These are phyloP conservation scores for Dryadula phaetusa DNA, from an alignment of 2,888 invertebrate species.

Conservation along the genomic window DNA sequence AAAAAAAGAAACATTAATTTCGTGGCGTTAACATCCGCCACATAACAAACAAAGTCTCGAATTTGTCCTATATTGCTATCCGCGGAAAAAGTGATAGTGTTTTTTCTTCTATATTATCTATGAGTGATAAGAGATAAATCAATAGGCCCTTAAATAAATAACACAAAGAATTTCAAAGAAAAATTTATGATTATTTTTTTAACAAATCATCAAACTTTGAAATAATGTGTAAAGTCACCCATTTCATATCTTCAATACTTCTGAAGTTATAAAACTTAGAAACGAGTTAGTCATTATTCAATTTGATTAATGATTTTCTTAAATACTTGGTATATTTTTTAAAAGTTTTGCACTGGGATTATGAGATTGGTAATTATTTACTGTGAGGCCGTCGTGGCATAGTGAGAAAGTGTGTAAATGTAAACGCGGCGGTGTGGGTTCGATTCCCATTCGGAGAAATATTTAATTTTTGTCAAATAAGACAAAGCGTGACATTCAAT, in stretches of 20 bases:
- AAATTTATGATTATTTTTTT: background rate
- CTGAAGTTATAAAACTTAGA: background rate
- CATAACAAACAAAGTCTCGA: no score
- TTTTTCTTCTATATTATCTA: background rate
- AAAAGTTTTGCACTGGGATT: background rate
- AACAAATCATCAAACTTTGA: background rate
- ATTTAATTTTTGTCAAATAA: no score
- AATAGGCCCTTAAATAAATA: background rate
- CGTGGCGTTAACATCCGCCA: no score
- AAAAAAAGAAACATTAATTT: no score
- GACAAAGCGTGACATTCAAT: no score
- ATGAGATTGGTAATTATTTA: background rate
- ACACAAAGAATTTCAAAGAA: background rate
- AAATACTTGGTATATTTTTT: background rate
- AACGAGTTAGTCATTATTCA: background rate
- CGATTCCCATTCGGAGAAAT: no score
- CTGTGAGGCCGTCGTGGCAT: no score
- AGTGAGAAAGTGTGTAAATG: no score
- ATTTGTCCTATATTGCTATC: no score
- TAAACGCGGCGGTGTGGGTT: no score
- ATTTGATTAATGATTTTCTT: slow-evolving; percentile 4
- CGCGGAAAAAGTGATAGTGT: no score
- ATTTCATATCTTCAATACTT: background rate
- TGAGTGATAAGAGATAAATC: background rate
- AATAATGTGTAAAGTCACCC: background rate